Evolutionary conservation across 2,797 vertebrate genomes (phyloP).

Genomic region (Bovichtus diacanthus): DNA sequence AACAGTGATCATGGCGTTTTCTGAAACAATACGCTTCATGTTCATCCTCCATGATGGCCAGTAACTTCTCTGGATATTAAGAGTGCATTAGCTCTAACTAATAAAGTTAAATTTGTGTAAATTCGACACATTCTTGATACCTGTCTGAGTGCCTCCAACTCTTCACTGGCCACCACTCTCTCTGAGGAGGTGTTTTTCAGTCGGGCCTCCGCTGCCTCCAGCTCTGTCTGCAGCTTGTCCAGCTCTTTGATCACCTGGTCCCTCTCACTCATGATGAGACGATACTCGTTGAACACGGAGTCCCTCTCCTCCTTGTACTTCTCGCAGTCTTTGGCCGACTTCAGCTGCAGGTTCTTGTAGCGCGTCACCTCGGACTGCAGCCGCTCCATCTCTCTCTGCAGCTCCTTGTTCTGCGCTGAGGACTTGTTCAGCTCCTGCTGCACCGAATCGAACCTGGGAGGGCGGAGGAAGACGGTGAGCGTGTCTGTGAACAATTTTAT

Average conservation of each 20-base stretch:
- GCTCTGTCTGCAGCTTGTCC: slow-evolving; percentile 96
- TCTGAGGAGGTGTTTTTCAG: slow-evolving; percentile 97
- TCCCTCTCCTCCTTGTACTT: slow-evolving; percentile 99
- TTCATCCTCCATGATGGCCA: neutral
- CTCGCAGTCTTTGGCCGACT: slow-evolving; percentile 93
- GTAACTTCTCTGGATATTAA: neutral
- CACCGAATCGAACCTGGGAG: slow-evolving; percentile 91
- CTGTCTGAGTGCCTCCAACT: slow-evolving; percentile 97
- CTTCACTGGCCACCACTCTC: slow-evolving; percentile 94
- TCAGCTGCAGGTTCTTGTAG: slow-evolving; percentile 95
- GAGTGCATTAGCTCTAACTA: neutral
- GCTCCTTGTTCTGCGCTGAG: slow-evolving; percentile 95
- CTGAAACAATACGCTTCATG: too few species aligned
- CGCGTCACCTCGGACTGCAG: slow-evolving; percentile 96
- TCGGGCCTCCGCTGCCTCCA: slow-evolving; percentile 94
- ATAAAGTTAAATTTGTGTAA: neutral
- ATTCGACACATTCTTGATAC: slow-evolving; percentile 70
- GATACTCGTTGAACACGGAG: slow-evolving; percentile 97
- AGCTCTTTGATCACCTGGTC: slow-evolving; percentile 99
- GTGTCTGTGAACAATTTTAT: neutral
- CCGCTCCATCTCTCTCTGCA: slow-evolving; percentile 96
- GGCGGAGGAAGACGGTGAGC: neutral
- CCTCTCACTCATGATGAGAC: slow-evolving; percentile 98
- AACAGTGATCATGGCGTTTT: neutral
- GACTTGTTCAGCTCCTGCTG: slow-evolving; percentile 95